Evolutionary conservation across 2,888 invertebrate genomes (phyloP).

Genomic region (Drosophila meridionalis): DNA sequence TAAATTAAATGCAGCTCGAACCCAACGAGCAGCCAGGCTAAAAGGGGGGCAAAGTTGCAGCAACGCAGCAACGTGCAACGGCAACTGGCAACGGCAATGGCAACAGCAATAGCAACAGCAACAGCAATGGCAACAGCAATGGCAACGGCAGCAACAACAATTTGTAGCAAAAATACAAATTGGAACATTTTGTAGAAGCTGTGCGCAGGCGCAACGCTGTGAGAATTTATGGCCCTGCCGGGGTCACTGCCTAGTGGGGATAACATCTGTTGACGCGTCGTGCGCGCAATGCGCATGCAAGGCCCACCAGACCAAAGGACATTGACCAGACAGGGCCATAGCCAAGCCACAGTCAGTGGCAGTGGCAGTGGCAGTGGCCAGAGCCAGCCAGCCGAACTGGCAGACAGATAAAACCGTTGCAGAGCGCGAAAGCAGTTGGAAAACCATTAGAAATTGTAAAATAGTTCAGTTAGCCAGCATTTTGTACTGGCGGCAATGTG

Average conservation of each 20-base stretch:
- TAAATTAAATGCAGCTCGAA: conserved; percentile 75
- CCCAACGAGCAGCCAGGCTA: conserved; percentile 38
- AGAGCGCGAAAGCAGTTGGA: conserved; percentile 30
- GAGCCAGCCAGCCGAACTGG: conserved; percentile 25
- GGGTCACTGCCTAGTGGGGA: conserved; percentile 74
- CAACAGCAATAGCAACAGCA: conserved; percentile 19
- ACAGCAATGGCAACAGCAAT: conserved; percentile 27
- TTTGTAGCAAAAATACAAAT: conserved; percentile 81
- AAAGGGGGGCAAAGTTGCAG: conserved; percentile 9
- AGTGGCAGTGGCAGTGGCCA: conserved; percentile 14
- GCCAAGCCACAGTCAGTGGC: conserved; percentile 11
- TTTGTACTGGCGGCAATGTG: not conserved
- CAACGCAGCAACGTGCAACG: conserved; percentile 31
- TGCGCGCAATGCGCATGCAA: conserved; percentile 78
- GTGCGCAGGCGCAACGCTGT: conserved; percentile 59
- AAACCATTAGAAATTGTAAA: conserved; percentile 64
- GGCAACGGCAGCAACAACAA: conserved; percentile 59
- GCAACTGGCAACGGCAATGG: conserved; percentile 34
- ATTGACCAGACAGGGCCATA: conserved; percentile 64
- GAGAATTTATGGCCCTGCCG: conserved; percentile 80
- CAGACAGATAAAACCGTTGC: conserved; percentile 50
- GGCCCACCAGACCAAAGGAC: conserved; percentile 61
- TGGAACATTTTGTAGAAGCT: conserved; percentile 77
- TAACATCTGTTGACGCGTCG: conserved; percentile 81
- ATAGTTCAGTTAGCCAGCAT: conserved; percentile 38